Conservation (phyloP, 2,113 vertebrate species). For the Malurus elegans region DNA sequence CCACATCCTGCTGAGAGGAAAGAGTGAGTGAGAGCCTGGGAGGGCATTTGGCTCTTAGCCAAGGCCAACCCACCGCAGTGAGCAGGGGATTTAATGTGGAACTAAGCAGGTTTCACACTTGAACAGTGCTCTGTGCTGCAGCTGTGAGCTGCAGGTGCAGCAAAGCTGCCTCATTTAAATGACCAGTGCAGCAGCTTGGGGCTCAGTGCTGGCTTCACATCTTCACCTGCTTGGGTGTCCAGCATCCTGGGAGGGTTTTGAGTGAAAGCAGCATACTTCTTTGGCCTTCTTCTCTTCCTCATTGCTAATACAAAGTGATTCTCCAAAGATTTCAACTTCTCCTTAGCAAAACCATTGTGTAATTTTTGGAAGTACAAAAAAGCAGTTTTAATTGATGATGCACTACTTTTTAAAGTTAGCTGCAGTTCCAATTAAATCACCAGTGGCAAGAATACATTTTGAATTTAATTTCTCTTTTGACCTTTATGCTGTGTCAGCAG, state of each 20-base stretch:
- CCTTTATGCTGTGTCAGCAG: background rate
- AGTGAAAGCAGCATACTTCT: background rate
- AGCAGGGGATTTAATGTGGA: background rate
- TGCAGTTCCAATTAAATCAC: slow-evolving; percentile 10
- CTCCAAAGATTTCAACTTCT: background rate
- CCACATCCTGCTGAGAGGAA: background rate
- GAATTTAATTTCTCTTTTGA: background rate
- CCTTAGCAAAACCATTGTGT: background rate
- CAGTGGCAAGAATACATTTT: background rate
- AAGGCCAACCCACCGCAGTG: accelerated
- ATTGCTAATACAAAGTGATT: background rate
- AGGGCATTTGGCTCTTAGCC: background rate
- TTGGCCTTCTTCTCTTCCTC: background rate
- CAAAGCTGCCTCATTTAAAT: background rate
- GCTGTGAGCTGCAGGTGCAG: background rate
- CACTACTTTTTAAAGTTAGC: background rate
- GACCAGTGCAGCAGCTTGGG: background rate
- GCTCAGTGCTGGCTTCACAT: background rate
- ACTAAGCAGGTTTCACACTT: background rate
- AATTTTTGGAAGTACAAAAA: background rate
- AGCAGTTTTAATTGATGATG: background rate
- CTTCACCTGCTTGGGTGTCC: background rate
- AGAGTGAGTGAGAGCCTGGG: accelerated
- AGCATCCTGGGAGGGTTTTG: background rate
- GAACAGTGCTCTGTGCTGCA: background rate